Percentiles rank a stretch among this genome's conserved stretches.
These are phyloP conservation scores for Prietella phreatophila DNA, from an alignment of 2,113 vertebrate genomes.

Conservation along the genomic window DNA sequence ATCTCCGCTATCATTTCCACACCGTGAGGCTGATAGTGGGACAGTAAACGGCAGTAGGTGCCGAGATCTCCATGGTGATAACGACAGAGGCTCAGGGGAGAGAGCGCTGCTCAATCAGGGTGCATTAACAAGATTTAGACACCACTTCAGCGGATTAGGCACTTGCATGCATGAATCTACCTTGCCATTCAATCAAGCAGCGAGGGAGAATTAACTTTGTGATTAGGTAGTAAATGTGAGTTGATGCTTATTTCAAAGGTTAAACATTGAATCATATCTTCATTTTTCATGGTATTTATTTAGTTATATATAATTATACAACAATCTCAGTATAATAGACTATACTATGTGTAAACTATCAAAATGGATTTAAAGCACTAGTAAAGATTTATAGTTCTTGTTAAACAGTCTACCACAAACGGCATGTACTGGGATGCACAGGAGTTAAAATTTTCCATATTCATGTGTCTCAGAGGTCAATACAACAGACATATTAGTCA, in stretches of 20 bases:
- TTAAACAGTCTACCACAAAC: constrained; percentile 21
- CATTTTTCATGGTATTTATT: constrained; percentile 2
- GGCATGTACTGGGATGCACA: constrained; percentile 1
- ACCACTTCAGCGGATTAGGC: constrained; percentile 56
- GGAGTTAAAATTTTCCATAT: neutral
- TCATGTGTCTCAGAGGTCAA: neutral
- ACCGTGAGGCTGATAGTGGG: constrained; percentile 18
- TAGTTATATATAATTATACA: constrained; percentile 11
- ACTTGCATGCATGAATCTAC: constrained; percentile 59
- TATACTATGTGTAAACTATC: constrained; percentile 19
- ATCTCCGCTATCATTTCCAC: constrained; percentile 27
- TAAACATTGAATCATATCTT: constrained; percentile 16
- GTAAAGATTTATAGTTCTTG: constrained; percentile 21
- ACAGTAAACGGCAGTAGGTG: constrained; percentile 51
- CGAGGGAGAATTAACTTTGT: constrained; percentile 4
- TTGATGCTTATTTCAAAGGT: constrained; percentile 20
- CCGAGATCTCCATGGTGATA: constrained; percentile 58
- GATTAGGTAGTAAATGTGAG: constrained; percentile 30
- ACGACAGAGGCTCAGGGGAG: constrained; percentile 50
- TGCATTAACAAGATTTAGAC: constrained; percentile 59
- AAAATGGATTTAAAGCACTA: neutral
- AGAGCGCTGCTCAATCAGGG: constrained; percentile 52
- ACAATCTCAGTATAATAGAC: neutral
- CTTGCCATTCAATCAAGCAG: constrained; percentile 43
- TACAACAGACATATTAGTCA: neutral